These are phyloP conservation scores for Varanus salvator DNA, from an alignment of 2,113 vertebrate species.

Conservation along the genomic window DNA sequence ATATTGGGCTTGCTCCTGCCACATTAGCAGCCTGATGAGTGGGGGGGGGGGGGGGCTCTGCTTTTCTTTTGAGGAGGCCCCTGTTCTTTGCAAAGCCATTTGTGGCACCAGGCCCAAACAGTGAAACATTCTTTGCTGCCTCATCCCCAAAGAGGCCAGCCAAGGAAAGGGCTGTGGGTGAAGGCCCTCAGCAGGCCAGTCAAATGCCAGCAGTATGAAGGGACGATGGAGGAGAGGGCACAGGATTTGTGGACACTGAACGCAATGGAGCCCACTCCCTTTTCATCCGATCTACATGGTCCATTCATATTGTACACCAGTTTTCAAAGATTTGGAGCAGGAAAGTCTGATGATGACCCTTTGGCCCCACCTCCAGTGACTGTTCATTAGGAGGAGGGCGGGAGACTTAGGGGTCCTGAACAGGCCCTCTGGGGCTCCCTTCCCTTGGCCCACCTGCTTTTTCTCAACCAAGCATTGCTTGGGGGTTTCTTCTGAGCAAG, in stretches of 20 bases:
- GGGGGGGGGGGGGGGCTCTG: slow-evolving; percentile 22
- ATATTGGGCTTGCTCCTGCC: slow-evolving; percentile 48
- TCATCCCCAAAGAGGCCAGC: slow-evolving; percentile 54
- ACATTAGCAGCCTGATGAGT: slow-evolving; percentile 18
- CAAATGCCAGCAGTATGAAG: slow-evolving; percentile 63
- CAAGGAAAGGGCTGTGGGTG: neutral
- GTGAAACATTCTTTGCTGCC: slow-evolving; percentile 67
- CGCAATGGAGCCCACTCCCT: too few species aligned
- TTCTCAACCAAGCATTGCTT: too few species aligned
- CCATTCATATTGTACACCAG: neutral
- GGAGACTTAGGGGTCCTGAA: too few species aligned
- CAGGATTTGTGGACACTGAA: too few species aligned
- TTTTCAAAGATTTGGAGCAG: neutral
- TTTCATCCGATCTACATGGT: neutral
- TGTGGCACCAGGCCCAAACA: slow-evolving; percentile 70
- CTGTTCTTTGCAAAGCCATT: slow-evolving; percentile 71
- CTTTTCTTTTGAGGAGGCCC: slow-evolving; percentile 58
- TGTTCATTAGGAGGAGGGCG: neutral
- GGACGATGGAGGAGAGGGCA: neutral
- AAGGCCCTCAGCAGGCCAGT: slow-evolving; percentile 6
- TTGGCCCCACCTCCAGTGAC: neutral
- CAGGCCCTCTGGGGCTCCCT: too few species aligned
- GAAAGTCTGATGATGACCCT: neutral
- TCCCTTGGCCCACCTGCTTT: too few species aligned
- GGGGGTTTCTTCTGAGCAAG: too few species aligned